Conservation (phyloP, 2,113 vertebrate species). For the Antechinus flavipes region DNA sequence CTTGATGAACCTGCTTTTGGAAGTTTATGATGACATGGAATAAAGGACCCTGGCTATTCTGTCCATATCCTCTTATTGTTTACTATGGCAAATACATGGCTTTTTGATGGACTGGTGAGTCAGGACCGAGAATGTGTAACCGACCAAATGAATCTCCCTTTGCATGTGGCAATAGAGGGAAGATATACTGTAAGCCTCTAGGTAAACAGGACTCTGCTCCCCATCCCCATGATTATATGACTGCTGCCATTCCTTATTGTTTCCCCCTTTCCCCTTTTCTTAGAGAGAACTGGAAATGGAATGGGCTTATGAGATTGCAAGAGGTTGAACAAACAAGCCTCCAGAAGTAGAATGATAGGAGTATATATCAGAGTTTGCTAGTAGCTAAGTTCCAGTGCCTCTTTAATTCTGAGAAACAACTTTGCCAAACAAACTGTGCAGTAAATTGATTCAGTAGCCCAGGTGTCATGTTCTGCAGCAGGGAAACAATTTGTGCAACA, state of each 20-base stretch:
- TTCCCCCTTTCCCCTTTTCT: not conserved
- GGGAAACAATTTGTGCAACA: not conserved
- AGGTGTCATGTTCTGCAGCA: not conserved
- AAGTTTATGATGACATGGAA: not conserved
- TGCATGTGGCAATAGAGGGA: not conserved
- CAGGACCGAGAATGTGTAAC: not conserved
- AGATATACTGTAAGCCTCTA: not conserved
- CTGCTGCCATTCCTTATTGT: not conserved
- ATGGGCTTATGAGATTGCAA: not conserved
- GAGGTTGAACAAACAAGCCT: not conserved
- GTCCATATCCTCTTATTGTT: not conserved
- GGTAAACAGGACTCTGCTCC: not conserved
- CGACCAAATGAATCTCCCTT: not conserved
- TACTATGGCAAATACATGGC: not conserved
- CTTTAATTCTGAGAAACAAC: not conserved
- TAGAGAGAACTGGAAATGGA: not conserved
- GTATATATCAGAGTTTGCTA: not conserved
- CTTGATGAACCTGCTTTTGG: not conserved
- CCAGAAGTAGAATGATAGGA: not conserved
- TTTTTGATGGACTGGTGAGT: not conserved
- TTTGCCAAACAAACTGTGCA: not conserved
- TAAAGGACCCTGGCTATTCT: not conserved
- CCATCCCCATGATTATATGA: not conserved
- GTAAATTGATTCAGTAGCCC: not conserved
- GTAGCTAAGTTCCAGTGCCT: not conserved